phyloP scores from a whole-genome alignment of 2,888 invertebrate genomes.

The Drepana falcataria region DNA sequence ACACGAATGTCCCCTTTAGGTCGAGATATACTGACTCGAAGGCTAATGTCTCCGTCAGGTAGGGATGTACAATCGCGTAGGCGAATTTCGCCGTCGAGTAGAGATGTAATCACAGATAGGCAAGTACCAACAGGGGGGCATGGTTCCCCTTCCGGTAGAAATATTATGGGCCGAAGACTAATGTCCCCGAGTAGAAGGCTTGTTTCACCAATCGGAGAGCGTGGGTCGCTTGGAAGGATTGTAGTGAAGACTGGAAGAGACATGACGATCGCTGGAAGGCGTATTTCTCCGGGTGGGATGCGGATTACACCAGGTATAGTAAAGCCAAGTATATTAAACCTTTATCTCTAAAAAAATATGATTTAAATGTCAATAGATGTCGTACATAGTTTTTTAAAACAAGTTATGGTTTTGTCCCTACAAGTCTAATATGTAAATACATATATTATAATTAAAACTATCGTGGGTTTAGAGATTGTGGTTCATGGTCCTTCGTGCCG shows the following conservation, averaged over 20 bases:
- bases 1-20: slow-evolving; percentile 12
- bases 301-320: slow-evolving; percentile 22
- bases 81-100: slow-evolving; percentile 20
- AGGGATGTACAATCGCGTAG: not conserved
- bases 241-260: not conserved
- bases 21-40: slow-evolving; percentile 9
- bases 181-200: slow-evolving; percentile 8
- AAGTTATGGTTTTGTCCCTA: no score
- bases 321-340: slow-evolving; percentile 9
- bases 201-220: not conserved
- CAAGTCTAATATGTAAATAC: no score
- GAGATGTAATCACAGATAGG: slow-evolving; percentile 19
- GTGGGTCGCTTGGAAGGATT: not conserved
- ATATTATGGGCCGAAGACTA: slow-evolving; percentile 13
- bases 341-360: not conserved
- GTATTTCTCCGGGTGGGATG: not conserved
- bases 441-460: no score
- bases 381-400: no score
- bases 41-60: slow-evolving; percentile 15
- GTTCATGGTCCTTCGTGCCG: no score
- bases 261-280: not conserved
- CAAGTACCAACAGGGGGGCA: slow-evolving; percentile 17
- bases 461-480: no score
- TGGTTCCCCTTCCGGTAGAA: slow-evolving; percentile 11
- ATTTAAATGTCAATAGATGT: no score